phyloP scores from a whole-genome alignment of 2,113 vertebrate genomes.

The Emydocephalus ijimae region DNA sequence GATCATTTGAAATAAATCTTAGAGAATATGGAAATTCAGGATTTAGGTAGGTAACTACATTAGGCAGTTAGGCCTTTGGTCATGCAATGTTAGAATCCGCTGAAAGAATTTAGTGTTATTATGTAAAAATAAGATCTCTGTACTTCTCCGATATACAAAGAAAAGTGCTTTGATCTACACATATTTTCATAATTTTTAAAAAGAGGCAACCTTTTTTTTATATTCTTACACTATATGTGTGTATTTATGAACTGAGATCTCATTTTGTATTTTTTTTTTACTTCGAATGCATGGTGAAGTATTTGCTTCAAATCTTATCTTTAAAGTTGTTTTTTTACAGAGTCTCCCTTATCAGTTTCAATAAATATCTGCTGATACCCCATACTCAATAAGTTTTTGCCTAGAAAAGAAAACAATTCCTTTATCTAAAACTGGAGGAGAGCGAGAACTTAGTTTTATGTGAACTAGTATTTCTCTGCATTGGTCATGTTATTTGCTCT shows the following conservation, averaged over 20 bases:
- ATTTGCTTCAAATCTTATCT: background rate
- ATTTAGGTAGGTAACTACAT: background rate
- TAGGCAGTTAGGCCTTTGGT: background rate
- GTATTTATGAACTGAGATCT: background rate
- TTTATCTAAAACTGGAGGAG: background rate
- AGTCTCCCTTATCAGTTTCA: background rate
- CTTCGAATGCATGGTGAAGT: background rate
- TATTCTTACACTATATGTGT: background rate
- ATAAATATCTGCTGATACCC: background rate
- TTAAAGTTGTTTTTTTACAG: background rate
- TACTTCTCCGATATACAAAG: background rate
- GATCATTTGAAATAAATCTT: background rate
- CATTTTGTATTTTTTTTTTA: background rate
- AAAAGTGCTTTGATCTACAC: background rate
- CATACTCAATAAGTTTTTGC: background rate
- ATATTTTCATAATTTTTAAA: background rate
- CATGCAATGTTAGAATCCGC: background rate
- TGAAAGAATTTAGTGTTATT: background rate
- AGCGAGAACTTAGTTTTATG: background rate
- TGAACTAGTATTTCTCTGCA: background rate
- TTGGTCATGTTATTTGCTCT: background rate
- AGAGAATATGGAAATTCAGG: background rate
- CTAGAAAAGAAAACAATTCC: background rate
- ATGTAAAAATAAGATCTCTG: background rate
- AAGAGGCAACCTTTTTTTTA: background rate